Evolutionary conservation across 2,888 invertebrate species (phyloP), one percentile per base, ranked within the genome.

Genomic region (Monopis laevigella): DNA sequence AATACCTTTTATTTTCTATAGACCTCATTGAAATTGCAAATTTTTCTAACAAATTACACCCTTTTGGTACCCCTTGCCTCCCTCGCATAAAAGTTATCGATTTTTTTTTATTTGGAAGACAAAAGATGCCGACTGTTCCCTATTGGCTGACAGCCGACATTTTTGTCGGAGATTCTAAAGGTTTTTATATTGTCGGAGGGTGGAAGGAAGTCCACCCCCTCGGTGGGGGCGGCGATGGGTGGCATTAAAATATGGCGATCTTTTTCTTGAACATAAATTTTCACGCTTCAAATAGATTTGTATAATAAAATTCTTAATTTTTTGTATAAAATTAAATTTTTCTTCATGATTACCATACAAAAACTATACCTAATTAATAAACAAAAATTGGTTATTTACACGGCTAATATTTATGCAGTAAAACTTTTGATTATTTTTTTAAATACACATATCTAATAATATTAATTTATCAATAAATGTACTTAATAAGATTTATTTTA

Each of bases 131-230:
- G 34, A 27, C 21, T 27, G 29, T 34, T 11, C 12, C 58, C 61
- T 57, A 69, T 73, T 74, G 74, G 75, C 55, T 55, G 62, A 55
- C 50, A 50, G 17, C 55, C 51, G 54, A 53, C 52, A 72, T 75
- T 74, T 77, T 77, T 75, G 75, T 77, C 65, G 63, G 51, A 55
- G 65, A 64, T 72, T 71, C 68, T 64, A 69, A 71, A 71, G 73
- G 59, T 75, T 75, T 77, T 77, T 77, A 68, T 71, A 59, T 58
- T 54, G 69, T 68, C 65, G 75, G 73, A 71, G 75, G 60, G 57
- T 58, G 44, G 56, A 51, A 56, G 56, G 51, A n/a, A n/a, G n/a
- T n/a, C n/a, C n/a, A n/a, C n/a, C n/a, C n/a, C n/a, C n/a, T 17
- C 6, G 11, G 32, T 51, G 54, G 58, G 54, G 52, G 46, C 54